Base-by-base conservation (phyloP, 2,888 invertebrate species). In the Gymnocheta viridis region DNA sequence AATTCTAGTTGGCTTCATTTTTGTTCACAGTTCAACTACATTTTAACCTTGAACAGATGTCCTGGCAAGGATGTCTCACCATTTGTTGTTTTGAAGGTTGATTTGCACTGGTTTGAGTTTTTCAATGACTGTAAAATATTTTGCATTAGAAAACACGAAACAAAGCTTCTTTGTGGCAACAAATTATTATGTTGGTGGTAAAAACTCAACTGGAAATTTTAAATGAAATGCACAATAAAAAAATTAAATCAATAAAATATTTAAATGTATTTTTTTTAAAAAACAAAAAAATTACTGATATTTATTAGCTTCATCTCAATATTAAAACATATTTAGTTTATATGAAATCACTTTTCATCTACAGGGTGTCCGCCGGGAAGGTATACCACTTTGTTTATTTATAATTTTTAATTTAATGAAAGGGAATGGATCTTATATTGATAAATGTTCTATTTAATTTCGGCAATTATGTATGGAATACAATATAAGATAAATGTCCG, bases 31-130 rank as follows among this genome's bases (percentile, higher is more conserved):
- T 80, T 80, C 79, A 80, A 60, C 70, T 66, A 83, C 79, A 70
- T 76, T 67, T 70, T 58, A 76, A 80, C 83, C 83, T 83, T 83
- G 79, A 76, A 60, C 51, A 73, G 44, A 80, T 74, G 49, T 70
- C 69, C 64, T 76, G 69, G 69, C 79, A 80, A 83, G 79, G 70
- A 66, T 80, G 74, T 83, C 83, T 76, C 56, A 72, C 38, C 35
- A 24, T 44, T 32, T 66, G 14, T 32, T 22, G 41, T 22, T 54
- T n/a, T 24, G 9, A 70, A 64, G 44, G 54, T 47, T 79, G 0
- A 44, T n/a, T 29, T 41, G 29, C 9, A 54, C 14, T 64, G 14
- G 3, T 22, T 4, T 51, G 24, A 54, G n/a, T 10, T 56, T 56
- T 66, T 54, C 19, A 62, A 24, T 67, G 22, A 10, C 2, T 17